Percentiles rank a stretch among this genome's conserved stretches.
These are phyloP conservation scores for Chionomys nivalis DNA, from an alignment of 2,113 vertebrate genomes.

Conservation along the genomic window DNA sequence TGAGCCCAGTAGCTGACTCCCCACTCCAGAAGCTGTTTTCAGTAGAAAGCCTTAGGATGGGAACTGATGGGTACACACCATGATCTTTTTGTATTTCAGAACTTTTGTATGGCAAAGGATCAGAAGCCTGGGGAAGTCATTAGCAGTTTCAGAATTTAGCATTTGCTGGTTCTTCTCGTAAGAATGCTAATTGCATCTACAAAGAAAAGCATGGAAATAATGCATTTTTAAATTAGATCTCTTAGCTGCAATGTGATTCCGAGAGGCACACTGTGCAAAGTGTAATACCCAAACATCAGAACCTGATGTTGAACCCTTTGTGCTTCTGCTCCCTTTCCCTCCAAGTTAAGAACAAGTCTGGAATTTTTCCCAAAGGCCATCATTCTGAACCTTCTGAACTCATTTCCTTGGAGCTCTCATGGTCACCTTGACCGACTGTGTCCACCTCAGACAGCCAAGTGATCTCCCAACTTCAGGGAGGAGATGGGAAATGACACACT, in stretches of 20 bases:
- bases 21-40: constrained; percentile 32
- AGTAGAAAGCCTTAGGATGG: not conserved
- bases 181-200: constrained; percentile 57
- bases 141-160: constrained; percentile 62
- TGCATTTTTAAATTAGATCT: constrained; percentile 12
- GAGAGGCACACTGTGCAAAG: not conserved
- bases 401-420: not conserved
- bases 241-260: not conserved
- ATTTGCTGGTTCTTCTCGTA: constrained; percentile 47
- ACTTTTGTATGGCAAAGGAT: constrained; percentile 34
- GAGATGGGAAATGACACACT: not conserved
- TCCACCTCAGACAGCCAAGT: constrained; percentile 1
- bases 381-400: not conserved
- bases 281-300: constrained; percentile 31
- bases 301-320: not conserved
- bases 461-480: not conserved
- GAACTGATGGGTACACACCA: not conserved
- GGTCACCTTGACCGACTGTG: not conserved
- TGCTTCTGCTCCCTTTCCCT: constrained; percentile 40
- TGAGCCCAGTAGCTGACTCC: not conserved
- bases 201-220: constrained; percentile 55
- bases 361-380: not conserved
- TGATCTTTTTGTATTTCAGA: constrained; percentile 34
- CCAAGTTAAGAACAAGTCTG: not conserved
- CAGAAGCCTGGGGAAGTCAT: constrained; percentile 48